Base-by-base conservation (phyloP, 2,113 vertebrate genomes). In the Struthidea cinerea region DNA sequence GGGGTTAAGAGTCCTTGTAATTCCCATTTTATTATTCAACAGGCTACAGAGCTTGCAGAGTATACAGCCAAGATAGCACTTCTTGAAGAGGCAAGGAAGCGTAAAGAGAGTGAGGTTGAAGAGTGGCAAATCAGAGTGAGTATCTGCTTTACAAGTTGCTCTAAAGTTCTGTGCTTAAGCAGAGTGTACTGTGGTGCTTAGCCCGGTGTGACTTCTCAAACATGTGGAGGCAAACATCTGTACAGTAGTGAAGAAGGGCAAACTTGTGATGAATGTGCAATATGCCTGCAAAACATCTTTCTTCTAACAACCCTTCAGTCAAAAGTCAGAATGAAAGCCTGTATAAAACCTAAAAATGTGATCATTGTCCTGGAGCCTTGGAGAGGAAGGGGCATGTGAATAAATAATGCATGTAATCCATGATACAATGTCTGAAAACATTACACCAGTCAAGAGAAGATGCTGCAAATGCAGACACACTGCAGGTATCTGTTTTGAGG, bases 101-200 rank as follows among this genome's bases (percentile, higher is more conserved):
- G 97, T 96, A 99, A 99, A 91, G 99, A 99, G 93, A 97, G 98
- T 7, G 99, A 99, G 89, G 99, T 98, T 4, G 94, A 98, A 70
- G 96, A 98, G 83, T 99, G 99, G 99, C 98, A 99, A 91, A 97
- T 98, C 92, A 98, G 97, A 98, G 99, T 99, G 93, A 98, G 98
- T 92, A 84, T 49, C 69, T 55, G 22, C 23, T 83, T 70, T 35
- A 28, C 24, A 41, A 70, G 13, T 22, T 47, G n/a, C 35, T 64
- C 82, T 47, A 3, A 70, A 56, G 53, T 23, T 67, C 59, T 55
- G 1, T 24, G 4, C 11, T 33, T 32, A 53, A 69, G 67, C 81
- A 79, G 81, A 49, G 33, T 20, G 3, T 10, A 14, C 37, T 1
- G 3, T 13, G 11, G 44, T 30, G 46, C 55, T 80, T 39, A 65